phyloP scores from a whole-genome alignment of 92 coral and sea anemone genomes.

The Heliopora coerulea region DNA sequence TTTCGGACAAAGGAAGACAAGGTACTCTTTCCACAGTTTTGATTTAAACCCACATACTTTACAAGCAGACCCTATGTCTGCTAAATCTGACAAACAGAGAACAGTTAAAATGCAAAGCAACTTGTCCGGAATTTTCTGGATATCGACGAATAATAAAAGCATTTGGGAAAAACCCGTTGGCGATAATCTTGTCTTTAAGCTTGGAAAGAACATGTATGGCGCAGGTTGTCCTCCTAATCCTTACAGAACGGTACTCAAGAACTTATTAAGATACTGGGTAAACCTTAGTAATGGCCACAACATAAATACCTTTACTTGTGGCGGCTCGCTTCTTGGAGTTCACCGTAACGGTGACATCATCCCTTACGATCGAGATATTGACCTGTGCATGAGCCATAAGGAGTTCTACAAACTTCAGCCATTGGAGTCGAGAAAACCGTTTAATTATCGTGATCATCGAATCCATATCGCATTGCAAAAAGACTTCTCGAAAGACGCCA shows the following conservation, averaged over 20 bases:
- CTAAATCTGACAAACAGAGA: too few relatives aligned
- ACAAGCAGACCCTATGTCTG: too few relatives aligned
- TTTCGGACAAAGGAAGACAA: too few relatives aligned
- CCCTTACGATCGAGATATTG: constrained; percentile 31
- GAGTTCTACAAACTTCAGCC: constrained; percentile 7
- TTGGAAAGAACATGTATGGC: background rate
- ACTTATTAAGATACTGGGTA: constrained; percentile 18
- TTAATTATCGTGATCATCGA: constrained; percentile 3
- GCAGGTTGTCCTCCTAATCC: constrained; percentile 23
- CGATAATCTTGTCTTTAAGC: background rate
- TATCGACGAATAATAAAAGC: too few relatives aligned
- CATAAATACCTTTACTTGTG: background rate
- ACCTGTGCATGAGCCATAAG: constrained; percentile 9
- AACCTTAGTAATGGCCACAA: background rate
- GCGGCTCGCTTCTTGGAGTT: constrained; percentile 16
- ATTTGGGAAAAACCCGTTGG: background rate
- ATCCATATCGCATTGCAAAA: constrained; percentile 8
- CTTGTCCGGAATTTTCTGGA: too few relatives aligned
- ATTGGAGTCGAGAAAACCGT: constrained; percentile 22
- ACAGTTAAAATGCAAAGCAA: too few relatives aligned
- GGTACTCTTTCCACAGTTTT: too few relatives aligned
- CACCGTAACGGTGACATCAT: constrained; percentile 16
- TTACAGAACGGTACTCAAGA: background rate
- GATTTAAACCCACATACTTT: too few relatives aligned
- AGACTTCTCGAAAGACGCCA: constrained; percentile 11